phyloP scores from a whole-genome alignment of 2,888 invertebrate species.

The Pandemis corylana region DNA sequence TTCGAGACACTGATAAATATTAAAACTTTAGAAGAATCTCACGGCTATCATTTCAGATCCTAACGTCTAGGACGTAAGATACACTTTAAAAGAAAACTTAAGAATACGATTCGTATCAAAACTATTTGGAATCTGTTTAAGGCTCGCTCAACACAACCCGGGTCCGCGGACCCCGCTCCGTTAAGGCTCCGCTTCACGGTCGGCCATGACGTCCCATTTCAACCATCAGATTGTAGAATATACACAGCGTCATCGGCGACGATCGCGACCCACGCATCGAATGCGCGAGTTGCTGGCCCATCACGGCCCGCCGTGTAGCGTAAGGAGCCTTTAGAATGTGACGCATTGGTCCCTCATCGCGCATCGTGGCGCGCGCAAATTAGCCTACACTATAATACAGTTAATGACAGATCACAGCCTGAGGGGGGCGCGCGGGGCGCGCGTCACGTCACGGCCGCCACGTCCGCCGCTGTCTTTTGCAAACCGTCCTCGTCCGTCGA shows the following conservation, averaged over 20 bases:
- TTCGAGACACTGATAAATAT: not conserved
- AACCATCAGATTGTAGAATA: not conserved
- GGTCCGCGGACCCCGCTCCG: conserved; percentile 39
- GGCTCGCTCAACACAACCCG: conserved; percentile 42
- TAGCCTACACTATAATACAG: conserved; percentile 58
- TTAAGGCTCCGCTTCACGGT: not conserved
- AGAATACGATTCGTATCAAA: conserved; percentile 34
- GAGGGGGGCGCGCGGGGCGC: conserved; percentile 45
- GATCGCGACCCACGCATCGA: too few species aligned
- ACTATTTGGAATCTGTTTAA: conserved; percentile 33
- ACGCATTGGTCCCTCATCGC: conserved; percentile 63
- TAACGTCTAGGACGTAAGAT: conserved; percentile 28
- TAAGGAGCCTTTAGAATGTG: conserved; percentile 39
- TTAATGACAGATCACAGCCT: conserved; percentile 83
- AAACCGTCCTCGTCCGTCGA: conserved; percentile 78
- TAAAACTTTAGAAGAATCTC: conserved; percentile 5
- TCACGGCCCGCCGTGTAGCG: conserved; percentile 1
- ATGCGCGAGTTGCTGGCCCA: not conserved
- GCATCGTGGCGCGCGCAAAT: not conserved
- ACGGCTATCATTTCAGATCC: conserved; percentile 13
- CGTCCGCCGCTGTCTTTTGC: conserved; percentile 66
- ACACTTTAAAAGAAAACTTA: conserved; percentile 18
- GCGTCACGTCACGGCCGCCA: conserved; percentile 78
- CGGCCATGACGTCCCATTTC: not conserved
- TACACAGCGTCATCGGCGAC: not conserved